Evolutionary conservation across 2,888 invertebrate genomes (phyloP).

Genomic region (Globia sparganii): DNA sequence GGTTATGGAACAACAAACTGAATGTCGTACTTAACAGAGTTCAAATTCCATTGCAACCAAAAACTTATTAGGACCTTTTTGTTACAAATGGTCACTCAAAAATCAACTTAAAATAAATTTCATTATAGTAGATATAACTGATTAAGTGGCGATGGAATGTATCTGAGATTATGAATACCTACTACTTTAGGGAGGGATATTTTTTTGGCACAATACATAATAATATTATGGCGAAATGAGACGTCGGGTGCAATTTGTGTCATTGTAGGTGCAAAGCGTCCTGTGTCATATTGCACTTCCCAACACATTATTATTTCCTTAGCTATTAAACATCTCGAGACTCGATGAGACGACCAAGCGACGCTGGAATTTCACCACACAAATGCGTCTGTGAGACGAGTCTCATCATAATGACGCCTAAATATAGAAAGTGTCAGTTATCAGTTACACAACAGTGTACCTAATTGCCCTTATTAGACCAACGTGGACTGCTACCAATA

Average conservation of each 20-base stretch:
- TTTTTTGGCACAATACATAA: background rate
- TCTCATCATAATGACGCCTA: background rate
- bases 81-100: background rate
- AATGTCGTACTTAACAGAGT: background rate
- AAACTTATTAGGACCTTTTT: background rate
- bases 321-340: background rate
- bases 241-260: background rate
- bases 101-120: background rate
- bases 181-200: background rate
- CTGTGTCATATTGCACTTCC: background rate
- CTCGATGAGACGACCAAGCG: background rate
- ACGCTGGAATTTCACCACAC: background rate
- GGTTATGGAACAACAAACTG: background rate
- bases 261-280: slow-evolving; percentile 1
- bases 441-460: no score
- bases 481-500: background rate
- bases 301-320: background rate
- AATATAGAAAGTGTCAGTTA: background rate
- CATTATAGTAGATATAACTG: background rate
- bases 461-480: background rate
- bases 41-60: background rate
- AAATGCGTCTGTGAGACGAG: background rate
- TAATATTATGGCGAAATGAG: no score
- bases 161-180: background rate
- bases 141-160: background rate